Conservation (phyloP, 2,888 invertebrate genomes). For the Oligia strigilis region DNA sequence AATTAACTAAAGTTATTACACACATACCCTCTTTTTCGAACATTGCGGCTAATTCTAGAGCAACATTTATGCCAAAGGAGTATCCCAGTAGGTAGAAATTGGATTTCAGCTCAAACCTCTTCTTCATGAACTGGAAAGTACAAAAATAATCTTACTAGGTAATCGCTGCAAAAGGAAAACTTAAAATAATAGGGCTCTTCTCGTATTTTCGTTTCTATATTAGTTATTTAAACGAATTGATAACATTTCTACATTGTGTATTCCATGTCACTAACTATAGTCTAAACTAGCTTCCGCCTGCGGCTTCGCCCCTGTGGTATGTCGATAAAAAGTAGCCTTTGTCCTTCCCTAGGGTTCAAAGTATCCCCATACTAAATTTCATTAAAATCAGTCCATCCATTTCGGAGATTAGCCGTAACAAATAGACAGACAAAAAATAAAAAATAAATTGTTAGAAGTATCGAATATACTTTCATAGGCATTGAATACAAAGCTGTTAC, state of each 20-base stretch:
- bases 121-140: constrained; percentile 68
- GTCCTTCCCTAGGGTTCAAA: neutral
- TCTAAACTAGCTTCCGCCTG: neutral
- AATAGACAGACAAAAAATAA: neutral
- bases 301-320: neutral
- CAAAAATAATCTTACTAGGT: neutral
- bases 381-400: neutral
- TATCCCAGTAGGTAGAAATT: constrained; percentile 75
- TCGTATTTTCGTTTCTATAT: too few relatives aligned
- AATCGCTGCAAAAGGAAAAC: too few relatives aligned
- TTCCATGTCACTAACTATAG: neutral
- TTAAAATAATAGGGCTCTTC: neutral
- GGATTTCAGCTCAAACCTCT: constrained; percentile 64
- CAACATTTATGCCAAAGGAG: constrained; percentile 77
- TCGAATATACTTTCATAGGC: too few relatives aligned
- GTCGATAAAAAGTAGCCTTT: neutral
- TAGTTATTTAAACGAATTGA: neutral
- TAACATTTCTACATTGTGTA: neutral
- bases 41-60: constrained; percentile 76
- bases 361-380: neutral
- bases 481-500: too few relatives aligned
- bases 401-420: neutral
- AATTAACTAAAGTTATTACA: constrained; percentile 2
- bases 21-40: constrained; percentile 80
- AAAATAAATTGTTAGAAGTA: too few relatives aligned